Base-by-base conservation (phyloP, 1,140 invertebrate genomes). In the Frieseomelitta varia region DNA sequence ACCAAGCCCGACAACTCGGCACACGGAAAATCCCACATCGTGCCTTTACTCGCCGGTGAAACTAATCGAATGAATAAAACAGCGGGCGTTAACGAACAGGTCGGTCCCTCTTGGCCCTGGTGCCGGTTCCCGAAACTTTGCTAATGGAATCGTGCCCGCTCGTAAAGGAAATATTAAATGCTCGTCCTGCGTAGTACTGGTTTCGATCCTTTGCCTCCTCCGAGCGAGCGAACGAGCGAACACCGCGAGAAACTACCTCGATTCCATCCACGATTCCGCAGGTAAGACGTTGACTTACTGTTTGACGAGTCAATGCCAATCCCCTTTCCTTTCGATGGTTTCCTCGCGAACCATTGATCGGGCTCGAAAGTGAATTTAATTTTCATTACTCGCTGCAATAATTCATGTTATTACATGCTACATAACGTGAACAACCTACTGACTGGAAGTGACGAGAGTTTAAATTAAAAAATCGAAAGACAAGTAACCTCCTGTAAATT, bases 11-110 rank as follows among this genome's bases (percentile, higher is more conserved):
- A 58, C 19, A 24, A 65, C 3, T 55, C 63, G n/a, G 15, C 27
- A 68, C 82, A 72, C 27, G 68, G 77, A 80, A 80, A 74, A 80
- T 80, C n/a, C 51, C 56, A 65, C 69, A 67, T 76, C 69, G 77
- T 67, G 79, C 81, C 85, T 86, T 83, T 84, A 79, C 87, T 79
- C 83, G 75, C 34, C 79, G 81, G 78, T 69, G 80, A 85, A 91
- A 91, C 91, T 91, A 91, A 92, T 92, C 88, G 88, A 91, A 92
- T 92, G 91, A 92, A 92, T 92, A 92, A 91, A 88, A 88, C 83
- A 91, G 89, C 79, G 76, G 65, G 68, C 65, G 85, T 90, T 90
- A 88, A 89, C 85, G 90, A 89, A 91, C 83, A 85, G 87, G 81
- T 87, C 69, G 81, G 73, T 91, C 91, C 86, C 90, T 87, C 84